A percentile compares a stretch with the other conserved stretches of the same genome.
These are phyloP conservation scores for Erpetoichthys calabaricus DNA, from an alignment of 2,797 vertebrate genomes.

Conservation along the genomic window DNA sequence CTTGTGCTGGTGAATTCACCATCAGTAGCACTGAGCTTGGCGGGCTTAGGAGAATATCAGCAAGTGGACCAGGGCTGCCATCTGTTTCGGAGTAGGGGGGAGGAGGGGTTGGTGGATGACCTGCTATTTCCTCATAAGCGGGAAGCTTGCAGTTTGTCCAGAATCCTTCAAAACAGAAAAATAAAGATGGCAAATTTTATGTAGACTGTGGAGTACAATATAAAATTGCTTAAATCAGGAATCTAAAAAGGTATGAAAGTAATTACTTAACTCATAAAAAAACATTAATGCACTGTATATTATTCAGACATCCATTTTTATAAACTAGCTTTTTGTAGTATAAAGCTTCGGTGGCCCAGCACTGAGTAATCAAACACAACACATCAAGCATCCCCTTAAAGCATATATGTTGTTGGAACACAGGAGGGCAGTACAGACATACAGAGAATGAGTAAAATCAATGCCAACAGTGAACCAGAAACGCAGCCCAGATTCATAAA, in stretches of 20 bases:
- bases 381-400: too few species aligned
- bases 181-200: neutral
- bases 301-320: too few species aligned
- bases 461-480: too few species aligned
- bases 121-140: conserved; percentile 65
- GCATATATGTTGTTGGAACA: too few species aligned
- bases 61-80: neutral
- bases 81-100: conserved; percentile 56
- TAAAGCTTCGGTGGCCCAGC: too few species aligned
- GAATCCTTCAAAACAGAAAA: conserved; percentile 37
- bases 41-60: conserved; percentile 10
- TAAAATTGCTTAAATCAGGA: neutral
- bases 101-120: conserved; percentile 58
- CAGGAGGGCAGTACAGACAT: too few species aligned
- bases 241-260: neutral
- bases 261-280: neutral
- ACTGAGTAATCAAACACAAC: too few species aligned
- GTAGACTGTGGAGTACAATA: neutral
- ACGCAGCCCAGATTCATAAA: too few species aligned
- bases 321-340: too few species aligned
- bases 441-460: too few species aligned
- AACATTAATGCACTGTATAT: too few species aligned
- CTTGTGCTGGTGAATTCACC: conserved; percentile 16
- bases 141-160: conserved; percentile 68
- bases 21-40: conserved; percentile 20